A percentile compares a stretch with the other conserved stretches of the same genome.
These are phyloP conservation scores for Poecile montanus DNA, from an alignment of 2,797 vertebrate genomes.

Conservation along the genomic window DNA sequence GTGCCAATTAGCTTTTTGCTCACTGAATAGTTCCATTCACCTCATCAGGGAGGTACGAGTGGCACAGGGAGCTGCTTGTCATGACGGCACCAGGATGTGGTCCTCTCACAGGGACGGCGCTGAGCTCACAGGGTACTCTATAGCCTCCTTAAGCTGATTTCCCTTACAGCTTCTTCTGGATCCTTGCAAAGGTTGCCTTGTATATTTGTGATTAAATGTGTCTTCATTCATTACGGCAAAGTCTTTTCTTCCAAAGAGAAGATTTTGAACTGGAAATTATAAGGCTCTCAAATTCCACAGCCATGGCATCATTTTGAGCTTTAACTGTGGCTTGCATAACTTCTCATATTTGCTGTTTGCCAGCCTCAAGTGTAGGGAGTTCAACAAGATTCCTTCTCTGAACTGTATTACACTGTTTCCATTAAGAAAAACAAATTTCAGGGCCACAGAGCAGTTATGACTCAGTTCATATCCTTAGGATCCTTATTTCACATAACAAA, in stretches of 20 bases:
- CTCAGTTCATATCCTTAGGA: constrained; percentile 31
- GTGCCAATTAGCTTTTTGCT: background rate
- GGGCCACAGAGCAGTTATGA: constrained; percentile 21
- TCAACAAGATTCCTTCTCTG: constrained; percentile 18
- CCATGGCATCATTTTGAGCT: background rate
- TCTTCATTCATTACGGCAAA: background rate
- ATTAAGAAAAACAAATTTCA: constrained; percentile 56
- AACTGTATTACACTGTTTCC: background rate
- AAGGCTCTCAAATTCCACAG: constrained; percentile 17
- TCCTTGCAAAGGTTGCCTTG: background rate
- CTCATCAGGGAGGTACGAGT: background rate
- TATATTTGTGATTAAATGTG: background rate
- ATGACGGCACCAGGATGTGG: background rate
- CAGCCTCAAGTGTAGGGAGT: background rate
- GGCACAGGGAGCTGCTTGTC: background rate
- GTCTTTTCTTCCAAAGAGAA: background rate
- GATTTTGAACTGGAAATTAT: constrained; percentile 10
- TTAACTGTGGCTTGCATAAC: background rate
- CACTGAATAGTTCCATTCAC: constrained; percentile 15
- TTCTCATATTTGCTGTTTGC: constrained; percentile 15
- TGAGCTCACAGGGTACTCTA: background rate
- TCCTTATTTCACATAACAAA: constrained; percentile 10
- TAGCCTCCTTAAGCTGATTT: background rate
- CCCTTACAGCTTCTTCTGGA: background rate
- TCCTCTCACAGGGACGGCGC: background rate